Evolutionary conservation across 2,888 invertebrate species (phyloP).

Genomic region (Campopleginae sp.): DNA sequence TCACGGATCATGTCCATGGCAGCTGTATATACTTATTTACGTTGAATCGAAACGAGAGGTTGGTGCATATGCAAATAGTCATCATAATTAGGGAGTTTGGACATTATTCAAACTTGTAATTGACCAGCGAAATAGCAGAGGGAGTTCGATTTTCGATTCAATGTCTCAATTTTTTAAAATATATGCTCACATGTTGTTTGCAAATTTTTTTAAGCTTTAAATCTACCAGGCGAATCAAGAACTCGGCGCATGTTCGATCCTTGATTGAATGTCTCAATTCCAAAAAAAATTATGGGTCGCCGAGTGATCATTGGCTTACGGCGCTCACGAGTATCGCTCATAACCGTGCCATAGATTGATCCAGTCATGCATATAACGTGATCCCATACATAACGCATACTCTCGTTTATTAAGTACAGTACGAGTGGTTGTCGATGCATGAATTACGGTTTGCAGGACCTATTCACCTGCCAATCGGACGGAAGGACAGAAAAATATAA

Average conservation of each 20-base stretch:
- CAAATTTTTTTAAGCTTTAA: background rate
- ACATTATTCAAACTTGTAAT: background rate
- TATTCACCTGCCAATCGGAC: slow-evolving; percentile 65
- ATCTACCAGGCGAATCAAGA: background rate
- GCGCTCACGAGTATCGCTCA: background rate
- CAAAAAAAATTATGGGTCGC: background rate
- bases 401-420: slow-evolving; percentile 46
- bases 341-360: background rate
- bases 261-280: background rate
- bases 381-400: background rate
- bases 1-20: background rate
- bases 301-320: background rate
- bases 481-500: background rate
- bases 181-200: background rate
- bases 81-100: background rate
- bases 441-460: slow-evolving; percentile 43
- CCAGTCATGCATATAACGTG: background rate
- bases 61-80: background rate
- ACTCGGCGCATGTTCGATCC: background rate
- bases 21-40: background rate
- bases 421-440: slow-evolving; percentile 26
- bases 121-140: background rate
- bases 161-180: background rate
- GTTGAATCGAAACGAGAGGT: background rate
- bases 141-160: background rate